A percentile compares a stretch with the other conserved stretches of the same genome.
Evolutionary conservation across 2,113 vertebrate genomes (phyloP).

Genomic region (Falcunculus frontatus): DNA sequence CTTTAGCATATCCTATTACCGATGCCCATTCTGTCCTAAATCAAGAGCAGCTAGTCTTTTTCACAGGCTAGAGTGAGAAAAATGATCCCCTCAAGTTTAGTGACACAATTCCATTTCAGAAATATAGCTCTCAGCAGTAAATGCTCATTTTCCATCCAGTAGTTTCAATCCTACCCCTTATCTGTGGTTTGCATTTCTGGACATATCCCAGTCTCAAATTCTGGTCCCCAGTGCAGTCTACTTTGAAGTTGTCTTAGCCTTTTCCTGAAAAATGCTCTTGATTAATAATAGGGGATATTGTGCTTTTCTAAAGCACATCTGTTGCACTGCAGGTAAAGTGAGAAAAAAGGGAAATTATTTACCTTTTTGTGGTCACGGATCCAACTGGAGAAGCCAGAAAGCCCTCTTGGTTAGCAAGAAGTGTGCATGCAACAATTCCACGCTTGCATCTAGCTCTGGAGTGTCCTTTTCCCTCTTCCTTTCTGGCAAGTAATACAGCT

Average conservation of each 20-base stretch:
- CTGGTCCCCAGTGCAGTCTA: neutral
- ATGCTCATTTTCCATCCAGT: neutral
- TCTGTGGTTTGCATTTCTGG: neutral
- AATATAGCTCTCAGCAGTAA: neutral
- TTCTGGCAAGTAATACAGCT: neutral
- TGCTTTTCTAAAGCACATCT: neutral
- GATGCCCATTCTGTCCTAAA: neutral
- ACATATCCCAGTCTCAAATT: neutral
- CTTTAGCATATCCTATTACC: neutral
- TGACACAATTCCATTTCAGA: neutral
- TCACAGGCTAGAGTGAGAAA: neutral
- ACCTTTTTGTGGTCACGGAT: conserved; percentile 49
- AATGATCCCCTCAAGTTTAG: neutral
- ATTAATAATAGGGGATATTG: neutral
- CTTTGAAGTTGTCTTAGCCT: neutral
- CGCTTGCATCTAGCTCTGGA: conserved; percentile 11
- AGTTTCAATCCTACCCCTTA: neutral
- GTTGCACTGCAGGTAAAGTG: neutral
- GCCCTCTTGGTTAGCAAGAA: neutral
- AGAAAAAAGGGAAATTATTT: conserved; percentile 20
- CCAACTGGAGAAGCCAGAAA: neutral
- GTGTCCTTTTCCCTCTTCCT: neutral
- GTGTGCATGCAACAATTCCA: neutral
- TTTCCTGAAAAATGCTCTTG: neutral
- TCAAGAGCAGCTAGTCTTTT: neutral